Conservation (phyloP, 2,113 vertebrate genomes). For the Cinclus mexicanus region DNA sequence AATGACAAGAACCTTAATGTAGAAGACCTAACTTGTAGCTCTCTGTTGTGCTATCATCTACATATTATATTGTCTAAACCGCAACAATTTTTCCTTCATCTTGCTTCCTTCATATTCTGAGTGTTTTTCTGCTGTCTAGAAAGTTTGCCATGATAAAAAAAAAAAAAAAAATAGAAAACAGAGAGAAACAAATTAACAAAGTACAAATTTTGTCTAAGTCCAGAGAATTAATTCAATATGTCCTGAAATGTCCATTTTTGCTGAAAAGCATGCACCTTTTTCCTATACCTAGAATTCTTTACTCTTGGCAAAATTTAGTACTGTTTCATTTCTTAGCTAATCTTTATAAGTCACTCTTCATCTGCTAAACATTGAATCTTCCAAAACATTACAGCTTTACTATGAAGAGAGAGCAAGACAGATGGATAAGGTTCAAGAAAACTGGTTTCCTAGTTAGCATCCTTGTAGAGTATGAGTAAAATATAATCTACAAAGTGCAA, state of each 20-base stretch:
- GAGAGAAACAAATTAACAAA: slow-evolving; percentile 32
- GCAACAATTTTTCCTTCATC: neutral
- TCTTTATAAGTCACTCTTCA: neutral
- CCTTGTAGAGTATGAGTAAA: neutral
- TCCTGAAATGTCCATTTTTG: neutral
- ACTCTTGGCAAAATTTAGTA: neutral
- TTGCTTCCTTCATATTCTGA: neutral
- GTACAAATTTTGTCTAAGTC: neutral
- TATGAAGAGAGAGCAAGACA: neutral
- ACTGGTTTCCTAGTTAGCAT: slow-evolving; percentile 19
- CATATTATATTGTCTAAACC: neutral
- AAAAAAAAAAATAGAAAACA: neutral
- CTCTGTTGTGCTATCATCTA: neutral
- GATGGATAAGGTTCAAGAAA: neutral
- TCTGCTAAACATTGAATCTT: neutral
- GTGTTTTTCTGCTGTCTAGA: neutral
- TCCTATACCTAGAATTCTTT: neutral
- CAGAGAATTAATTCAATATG: slow-evolving; percentile 7
- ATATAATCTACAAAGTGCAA: neutral
- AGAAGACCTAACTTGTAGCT: neutral
- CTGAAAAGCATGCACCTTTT: neutral
- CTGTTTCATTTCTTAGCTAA: slow-evolving; percentile 8
- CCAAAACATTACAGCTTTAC: slow-evolving; percentile 31
- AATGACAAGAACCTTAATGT: neutral
- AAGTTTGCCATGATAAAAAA: neutral